Evolutionary conservation across 2,888 invertebrate species (phyloP), one percentile per base, ranked within the genome.

Genomic region (Mythimna lalbum): DNA sequence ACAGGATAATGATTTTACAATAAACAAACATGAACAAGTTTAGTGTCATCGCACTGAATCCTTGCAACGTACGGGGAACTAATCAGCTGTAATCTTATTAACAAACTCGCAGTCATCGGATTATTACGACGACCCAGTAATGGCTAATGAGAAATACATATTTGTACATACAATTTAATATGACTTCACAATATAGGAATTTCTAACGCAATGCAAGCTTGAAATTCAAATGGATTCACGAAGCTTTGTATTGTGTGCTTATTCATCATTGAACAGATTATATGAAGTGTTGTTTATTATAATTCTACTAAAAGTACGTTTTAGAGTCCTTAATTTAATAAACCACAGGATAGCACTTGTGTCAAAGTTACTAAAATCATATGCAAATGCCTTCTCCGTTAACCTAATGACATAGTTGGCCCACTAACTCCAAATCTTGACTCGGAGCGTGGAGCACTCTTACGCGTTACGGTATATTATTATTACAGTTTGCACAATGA

Each of bases 371-470:
- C 90, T 89, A 90, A 92, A 90, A 89, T 84, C 78, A 84, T 89
- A 90, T 90, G 91, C 89, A 92, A 93, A 94, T 90, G 90, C 14
- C 63, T 83, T 91, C 88, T 90, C 92, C 93, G 93, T 93, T 94
- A 95, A 93, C 94, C 93, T 91, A 93, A 94, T 93, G 93, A 92
- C 92, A 93, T 92, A 91, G 92, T 91, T 94, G 93, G 88, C 93
- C 91, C 87, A 94, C 92, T 92, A 91, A 91, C 90, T 91, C 83
- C 84, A 81, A 90, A 92, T 91, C 90, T 90, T 84, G 86, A 87
- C 85, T 88, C 79, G 72, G 82, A 88, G 87, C 88, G 83, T 87
- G 84, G 83, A 90, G 84, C 89, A 90, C 91, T 93, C 90, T 92
- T 92, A 91, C 91, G 86, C 87, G 86, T 93, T 94, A 94, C 94